A percentile compares a stretch with the other conserved stretches of the same genome.
Conservation (phyloP, 2,797 vertebrate genomes). For the Zonotrichia albicollis region DNA sequence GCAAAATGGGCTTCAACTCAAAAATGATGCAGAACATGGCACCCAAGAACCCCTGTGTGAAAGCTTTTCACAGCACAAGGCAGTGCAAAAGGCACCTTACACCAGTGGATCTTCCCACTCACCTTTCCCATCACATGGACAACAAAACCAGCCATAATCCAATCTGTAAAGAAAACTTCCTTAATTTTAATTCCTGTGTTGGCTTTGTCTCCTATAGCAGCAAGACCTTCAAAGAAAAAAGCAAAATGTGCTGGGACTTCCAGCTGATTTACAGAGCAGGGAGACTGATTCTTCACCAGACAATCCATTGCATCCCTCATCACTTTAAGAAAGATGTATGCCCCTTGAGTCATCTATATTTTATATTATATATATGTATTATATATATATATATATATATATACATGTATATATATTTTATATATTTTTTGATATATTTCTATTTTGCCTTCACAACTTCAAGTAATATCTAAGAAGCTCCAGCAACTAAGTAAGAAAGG, state of each 20-base stretch:
- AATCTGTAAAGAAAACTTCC: background rate
- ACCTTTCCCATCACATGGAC: background rate
- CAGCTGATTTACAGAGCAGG: background rate
- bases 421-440: background rate
- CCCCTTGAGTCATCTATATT: background rate
- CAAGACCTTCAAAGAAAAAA: background rate
- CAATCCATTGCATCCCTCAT: background rate
- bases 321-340: background rate
- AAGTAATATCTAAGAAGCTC: background rate
- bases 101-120: background rate
- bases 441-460: background rate
- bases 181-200: background rate
- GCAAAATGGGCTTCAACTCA: background rate
- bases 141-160: background rate
- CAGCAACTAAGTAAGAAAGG: background rate
- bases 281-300: background rate
- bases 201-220: background rate
- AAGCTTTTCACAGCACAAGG: background rate
- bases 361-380: background rate
- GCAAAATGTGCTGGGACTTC: background rate
- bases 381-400: background rate
- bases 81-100: background rate
- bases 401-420: background rate
- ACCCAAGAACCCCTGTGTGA: accelerated
- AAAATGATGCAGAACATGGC: accelerated